Evolutionary conservation across 2,888 invertebrate genomes (phyloP).

Genomic region (Nematopogon swammerdamellus): DNA sequence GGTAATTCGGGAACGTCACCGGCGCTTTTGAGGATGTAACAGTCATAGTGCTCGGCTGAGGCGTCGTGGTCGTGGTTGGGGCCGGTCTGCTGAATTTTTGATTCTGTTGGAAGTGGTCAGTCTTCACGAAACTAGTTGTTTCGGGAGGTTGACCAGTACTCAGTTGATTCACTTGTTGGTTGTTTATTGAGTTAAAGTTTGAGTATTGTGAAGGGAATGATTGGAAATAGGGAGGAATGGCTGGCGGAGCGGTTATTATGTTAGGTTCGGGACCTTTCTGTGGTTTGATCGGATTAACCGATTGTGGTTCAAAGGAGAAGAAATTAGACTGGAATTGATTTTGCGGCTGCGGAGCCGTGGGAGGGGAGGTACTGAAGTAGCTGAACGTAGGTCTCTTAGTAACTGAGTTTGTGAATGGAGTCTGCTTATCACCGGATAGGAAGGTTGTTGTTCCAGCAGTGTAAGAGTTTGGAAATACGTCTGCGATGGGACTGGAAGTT

Average conservation of each 20-base stretch:
- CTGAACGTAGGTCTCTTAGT: constrained; percentile 39
- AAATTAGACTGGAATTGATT: constrained; percentile 28
- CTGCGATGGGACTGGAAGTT: constrained; percentile 17
- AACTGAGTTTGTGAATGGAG: constrained; percentile 16
- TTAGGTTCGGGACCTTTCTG: constrained; percentile 20
- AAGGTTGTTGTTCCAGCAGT: constrained; percentile 18
- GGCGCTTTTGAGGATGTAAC: constrained; percentile 13
- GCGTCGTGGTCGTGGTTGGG: too few relatives aligned
- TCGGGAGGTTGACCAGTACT: too few relatives aligned
- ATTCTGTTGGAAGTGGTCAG: too few relatives aligned
- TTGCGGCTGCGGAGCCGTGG: constrained; percentile 22
- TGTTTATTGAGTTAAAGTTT: too few relatives aligned
- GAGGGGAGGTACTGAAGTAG: constrained; percentile 40
- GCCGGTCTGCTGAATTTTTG: too few relatives aligned
- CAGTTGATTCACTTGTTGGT: too few relatives aligned
- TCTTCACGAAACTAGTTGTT: too few relatives aligned
- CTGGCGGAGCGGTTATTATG: constrained; percentile 19
- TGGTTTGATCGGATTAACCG: constrained; percentile 30
- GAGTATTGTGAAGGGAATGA: not conserved
- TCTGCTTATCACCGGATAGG: constrained; percentile 25
- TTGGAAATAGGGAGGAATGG: constrained; percentile 28
- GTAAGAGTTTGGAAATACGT: constrained; percentile 23
- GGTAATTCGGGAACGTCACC: constrained; percentile 35
- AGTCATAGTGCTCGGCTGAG: too few relatives aligned
- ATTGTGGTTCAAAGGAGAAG: constrained; percentile 43